Base-by-base conservation (phyloP, 1,140 invertebrate species). In the Drosophila gunungcola region DNA sequence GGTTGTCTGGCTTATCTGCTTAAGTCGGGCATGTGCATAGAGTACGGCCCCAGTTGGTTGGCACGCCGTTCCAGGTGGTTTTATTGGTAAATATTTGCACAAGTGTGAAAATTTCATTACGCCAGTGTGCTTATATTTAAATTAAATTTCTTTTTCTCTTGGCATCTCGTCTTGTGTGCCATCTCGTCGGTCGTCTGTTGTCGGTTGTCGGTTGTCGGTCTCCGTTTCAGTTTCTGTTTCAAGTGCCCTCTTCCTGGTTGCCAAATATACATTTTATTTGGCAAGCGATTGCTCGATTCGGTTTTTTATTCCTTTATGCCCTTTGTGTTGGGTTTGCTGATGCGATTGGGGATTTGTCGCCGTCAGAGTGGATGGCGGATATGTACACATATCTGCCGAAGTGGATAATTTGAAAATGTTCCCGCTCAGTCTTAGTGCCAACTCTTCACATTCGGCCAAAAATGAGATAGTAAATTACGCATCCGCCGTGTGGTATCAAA, bases 41-140 rank as follows among this genome's bases (percentile, higher is more conserved):
- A 56, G 51, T 55, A 25, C 41, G 41, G n/a, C 16, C 21, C 34
- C 29, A 5, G 34, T 36, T 21, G 54, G 52, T 58, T 69, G 67
- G 65, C 64, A 57, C 55, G 45, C 73, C 61, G 48, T 72, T 39
- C 60, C 52, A 49, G 41, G 64, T 83, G 70, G 61, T 81, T 81
- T 85, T 90, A 90, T 90, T 86, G 80, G 82, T 85, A 91, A 91
- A 91, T 91, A 91, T 91, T 91, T 91, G 84, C 89, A 91, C 89
- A 91, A 91, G 89, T 91, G 89, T 90, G 89, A 91, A 91, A 91
- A 91, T 91, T 91, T 91, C 89, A 91, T 91, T 91, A 91, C 84
- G 79, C 78, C 73, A 65, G 82, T 83, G 67, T 91, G 85, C 89
- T 86, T 91, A 90, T 91, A 91, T 91, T 91, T 91, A 91, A 91